These are phyloP conservation scores for Pantala flavescens DNA, from an alignment of 1,140 invertebrate species.

Conservation along the genomic window DNA sequence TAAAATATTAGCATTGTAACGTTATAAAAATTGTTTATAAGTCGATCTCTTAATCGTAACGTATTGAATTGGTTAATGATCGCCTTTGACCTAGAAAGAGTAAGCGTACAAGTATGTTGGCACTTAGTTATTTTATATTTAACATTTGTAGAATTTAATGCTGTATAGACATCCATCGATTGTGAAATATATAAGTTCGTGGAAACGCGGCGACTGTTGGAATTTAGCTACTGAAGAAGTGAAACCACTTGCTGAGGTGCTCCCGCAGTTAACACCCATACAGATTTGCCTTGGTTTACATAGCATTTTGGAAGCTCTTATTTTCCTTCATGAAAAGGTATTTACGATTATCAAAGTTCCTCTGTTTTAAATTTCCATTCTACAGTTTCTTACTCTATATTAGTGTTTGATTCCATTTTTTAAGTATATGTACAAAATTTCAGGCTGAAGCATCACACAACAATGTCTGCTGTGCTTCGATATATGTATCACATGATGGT, in stretches of 20 bases:
- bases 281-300: constrained; percentile 70
- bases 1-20: background rate
- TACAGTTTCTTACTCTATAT: background rate
- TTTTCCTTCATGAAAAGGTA: constrained; percentile 66
- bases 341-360: background rate
- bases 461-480: constrained; percentile 64
- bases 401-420: background rate
- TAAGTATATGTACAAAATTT: constrained; percentile 21
- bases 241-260: constrained; percentile 51
- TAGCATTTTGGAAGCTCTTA: constrained; percentile 60
- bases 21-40: background rate
- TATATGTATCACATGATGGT: constrained; percentile 69
- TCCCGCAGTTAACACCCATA: constrained; percentile 50
- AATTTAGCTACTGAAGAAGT: constrained; percentile 67
- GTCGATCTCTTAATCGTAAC: too few species aligned
- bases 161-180: constrained; percentile 72
- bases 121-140: too few species aligned
- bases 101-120: too few species aligned
- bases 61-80: too few species aligned
- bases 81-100: too few species aligned
- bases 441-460: constrained; percentile 64
- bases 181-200: constrained; percentile 64
- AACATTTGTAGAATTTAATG: constrained; percentile 77
- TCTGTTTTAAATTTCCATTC: background rate
- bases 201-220: constrained; percentile 59